Base-by-base conservation (phyloP, 1,140 invertebrate species). In the Manduca sexta region DNA sequence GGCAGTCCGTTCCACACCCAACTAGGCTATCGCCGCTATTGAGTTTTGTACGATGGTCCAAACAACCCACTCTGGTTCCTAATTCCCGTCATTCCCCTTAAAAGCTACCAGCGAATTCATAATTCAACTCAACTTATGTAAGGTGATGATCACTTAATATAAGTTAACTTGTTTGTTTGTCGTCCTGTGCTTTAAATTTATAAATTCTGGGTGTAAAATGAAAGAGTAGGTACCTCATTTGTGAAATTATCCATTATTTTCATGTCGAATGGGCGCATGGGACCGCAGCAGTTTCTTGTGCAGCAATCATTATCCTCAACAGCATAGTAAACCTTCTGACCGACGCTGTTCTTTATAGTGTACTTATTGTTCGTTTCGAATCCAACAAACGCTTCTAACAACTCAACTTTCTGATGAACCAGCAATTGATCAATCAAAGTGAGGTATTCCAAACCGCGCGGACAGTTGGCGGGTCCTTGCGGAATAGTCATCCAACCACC, bases 361-460 rank as follows among this genome's bases (percentile, higher is more conserved):
- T 94, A 96, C 81, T 95, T 96, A 72, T 97, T 97, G 65, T 93
- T 92, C n/a, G 93, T 95, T 84, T 97, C 95, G 85, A 93, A 96
- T n/a, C 94, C 94, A 50, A 91, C 91, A 58, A 95, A 90, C 12
- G 91, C 93, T 90, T 97, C 95, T 14, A 96, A 66, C 5, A 94
- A 59, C 74, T 97, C 95, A 7, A 95, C 90, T 86, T 96, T 95
- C 80, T 97, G 95, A 67, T 97, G 92, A 37, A 98, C 90, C 46
- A 97, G 87, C 35, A 98, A 86, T 62, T 95, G 92, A 83, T 98
- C 95, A 89, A 97, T 91, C 89, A 89, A 90, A 77, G 93, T 94
- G 87, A 98, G 92, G 90, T 95, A 98, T 89, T 97, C 95, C 88
- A 98, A 92, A 57, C 95, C 96, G 69, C 91, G 94, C 43, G 94